Percentiles rank a stretch among this genome's conserved stretches.
phyloP scores from a whole-genome alignment of 2,888 invertebrate species.

The Arctia plantaginis region DNA sequence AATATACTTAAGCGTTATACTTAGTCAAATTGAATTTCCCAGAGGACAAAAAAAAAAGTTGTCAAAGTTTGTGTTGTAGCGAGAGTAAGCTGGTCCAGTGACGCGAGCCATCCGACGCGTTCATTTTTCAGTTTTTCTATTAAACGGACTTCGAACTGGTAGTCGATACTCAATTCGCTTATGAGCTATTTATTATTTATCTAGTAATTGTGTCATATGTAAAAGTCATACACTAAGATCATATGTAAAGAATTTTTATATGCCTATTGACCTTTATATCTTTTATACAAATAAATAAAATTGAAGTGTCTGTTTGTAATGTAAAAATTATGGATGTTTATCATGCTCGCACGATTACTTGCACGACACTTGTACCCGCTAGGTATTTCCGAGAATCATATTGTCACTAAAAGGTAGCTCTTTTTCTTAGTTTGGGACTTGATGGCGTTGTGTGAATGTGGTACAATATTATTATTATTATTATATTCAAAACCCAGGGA shows the following conservation, averaged over 20 bases:
- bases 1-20: constrained; percentile 9
- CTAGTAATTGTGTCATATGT: not conserved
- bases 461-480: too few species aligned
- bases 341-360: too few species aligned
- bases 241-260: not conserved
- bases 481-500: too few species aligned
- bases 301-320: too few species aligned
- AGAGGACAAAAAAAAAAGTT: not conserved
- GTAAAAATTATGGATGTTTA: too few species aligned
- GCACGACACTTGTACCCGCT: too few species aligned
- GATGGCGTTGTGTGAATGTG: too few species aligned
- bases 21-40: constrained; percentile 7
- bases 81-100: not conserved
- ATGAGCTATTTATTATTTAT: not conserved
- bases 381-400: too few species aligned
- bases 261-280: too few species aligned
- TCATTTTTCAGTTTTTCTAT: not conserved
- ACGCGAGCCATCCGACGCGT: not conserved
- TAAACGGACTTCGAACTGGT: not conserved
- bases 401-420: too few species aligned
- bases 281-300: too few species aligned
- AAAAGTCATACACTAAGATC: not conserved
- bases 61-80: not conserved
- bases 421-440: too few species aligned
- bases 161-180: not conserved